Conservation (phyloP, 2,888 invertebrate genomes). For the Linnaemya tessellans region DNA sequence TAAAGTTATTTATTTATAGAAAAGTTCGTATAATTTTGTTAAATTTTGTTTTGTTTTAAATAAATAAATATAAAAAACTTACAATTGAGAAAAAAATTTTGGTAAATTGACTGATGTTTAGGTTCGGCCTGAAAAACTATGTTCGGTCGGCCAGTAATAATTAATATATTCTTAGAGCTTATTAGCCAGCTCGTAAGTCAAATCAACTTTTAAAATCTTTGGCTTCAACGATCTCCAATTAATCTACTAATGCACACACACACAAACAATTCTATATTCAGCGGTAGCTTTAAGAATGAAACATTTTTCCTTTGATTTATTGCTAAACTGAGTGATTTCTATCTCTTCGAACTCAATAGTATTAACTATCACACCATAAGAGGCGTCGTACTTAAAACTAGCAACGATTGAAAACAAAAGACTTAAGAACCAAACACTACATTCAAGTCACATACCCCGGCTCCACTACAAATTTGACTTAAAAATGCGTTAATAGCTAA, state of each 20-base stretch:
- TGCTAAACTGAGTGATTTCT: background rate
- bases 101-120: no score
- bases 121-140: no score
- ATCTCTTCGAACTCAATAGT: constrained; percentile 2
- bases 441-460: constrained; percentile 1
- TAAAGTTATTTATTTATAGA: no score
- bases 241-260: no score
- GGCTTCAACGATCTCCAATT: background rate
- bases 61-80: no score
- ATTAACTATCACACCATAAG: constrained; percentile 1
- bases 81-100: no score
- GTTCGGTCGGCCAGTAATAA: no score
- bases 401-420: constrained; percentile 41
- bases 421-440: constrained; percentile 41
- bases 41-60: no score
- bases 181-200: no score
- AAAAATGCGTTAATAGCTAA: constrained; percentile 32
- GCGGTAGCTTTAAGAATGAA: no score
- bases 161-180: background rate
- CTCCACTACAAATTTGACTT: background rate
- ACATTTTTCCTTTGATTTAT: constrained; percentile 6
- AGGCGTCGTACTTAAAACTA: background rate
- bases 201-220: background rate
- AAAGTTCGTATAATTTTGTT: no score
- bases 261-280: background rate